Evolutionary conservation across 1,140 invertebrate species (phyloP).

Genomic region (Brachionus asplanchnoidis): DNA sequence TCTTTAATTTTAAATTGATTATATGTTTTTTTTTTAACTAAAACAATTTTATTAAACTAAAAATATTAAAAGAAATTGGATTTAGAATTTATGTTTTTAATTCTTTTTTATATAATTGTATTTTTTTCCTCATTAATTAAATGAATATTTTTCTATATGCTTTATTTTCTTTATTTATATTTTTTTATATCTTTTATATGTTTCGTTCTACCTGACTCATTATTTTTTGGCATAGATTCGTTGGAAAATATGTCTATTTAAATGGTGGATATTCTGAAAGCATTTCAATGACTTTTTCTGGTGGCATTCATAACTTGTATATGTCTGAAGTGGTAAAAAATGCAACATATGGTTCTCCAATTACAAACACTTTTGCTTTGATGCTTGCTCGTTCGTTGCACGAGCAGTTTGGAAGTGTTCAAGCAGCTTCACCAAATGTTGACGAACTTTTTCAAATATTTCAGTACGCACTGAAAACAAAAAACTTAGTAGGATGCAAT

Average conservation of each 20-base stretch:
- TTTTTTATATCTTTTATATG: too few relatives aligned
- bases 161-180: too few relatives aligned
- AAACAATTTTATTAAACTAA: too few relatives aligned
- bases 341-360: neutral
- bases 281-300: neutral
- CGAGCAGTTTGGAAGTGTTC: constrained; percentile 13
- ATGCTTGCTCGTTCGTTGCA: neutral
- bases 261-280: constrained; percentile 10
- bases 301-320: constrained; percentile 9
- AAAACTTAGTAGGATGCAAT: neutral
- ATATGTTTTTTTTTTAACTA: too few relatives aligned
- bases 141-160: too few relatives aligned
- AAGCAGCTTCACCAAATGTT: neutral
- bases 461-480: neutral
- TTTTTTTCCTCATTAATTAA: too few relatives aligned
- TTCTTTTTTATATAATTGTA: too few relatives aligned
- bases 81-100: too few relatives aligned
- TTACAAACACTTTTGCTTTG: neutral
- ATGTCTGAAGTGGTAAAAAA: neutral
- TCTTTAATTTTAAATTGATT: too few relatives aligned
- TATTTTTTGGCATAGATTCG: constrained; percentile 5
- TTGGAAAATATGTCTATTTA: constrained; percentile 20
- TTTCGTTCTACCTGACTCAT: too few relatives aligned
- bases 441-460: constrained; percentile 24
- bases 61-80: too few relatives aligned